Base-by-base conservation (phyloP, 2,888 invertebrate species). In the Mythimna impura region DNA sequence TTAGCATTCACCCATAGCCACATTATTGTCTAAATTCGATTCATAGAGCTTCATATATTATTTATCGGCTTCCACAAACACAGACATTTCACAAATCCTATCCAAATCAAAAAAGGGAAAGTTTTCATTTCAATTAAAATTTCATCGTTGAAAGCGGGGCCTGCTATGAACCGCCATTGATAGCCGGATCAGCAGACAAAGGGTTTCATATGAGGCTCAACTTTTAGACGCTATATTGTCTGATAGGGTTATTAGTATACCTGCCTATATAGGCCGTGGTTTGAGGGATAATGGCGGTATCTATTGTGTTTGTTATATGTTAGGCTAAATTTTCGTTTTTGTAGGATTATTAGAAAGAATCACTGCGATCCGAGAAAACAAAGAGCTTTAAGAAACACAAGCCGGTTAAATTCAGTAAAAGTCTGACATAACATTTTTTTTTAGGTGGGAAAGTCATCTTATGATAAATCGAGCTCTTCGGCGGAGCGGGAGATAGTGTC, bases 61-160 rank as follows among this genome's bases (percentile, higher is more conserved):
- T 66, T n/a, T 10, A 4, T 25, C 34, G 22, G 9, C 30, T n/a
- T 40, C 6, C 25, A 40, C 30, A 67, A n/a, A 63, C 14, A 52
- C 40, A 62, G 65, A 22, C 30, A 55, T 34, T 36, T 30, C 40
- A n/a, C 61, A 63, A 76, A 73, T 64, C 55, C 72, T 63, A 25
- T 66, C 34, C 9, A 58, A 66, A 68, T 17, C 14, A 30, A 71
- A 76, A 74, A 57, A 66, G n/a, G 9, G 10, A 61, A 73, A 82
- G 71, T 80, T 78, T 80, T 66, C 69, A 72, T 82, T 84, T 78
- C 71, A 80, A 81, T 87, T 77, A 80, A 81, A 82, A 80, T 73
- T 81, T 76, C 65, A 73, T 52, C 58, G 76, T 64, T 68, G 34
- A 57, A 73, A 61, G 76, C 40, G 10, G 12, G 65, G 58, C 43